Evolutionary conservation across 2,888 invertebrate species (phyloP).

Genomic region (Syrista parreyssii): DNA sequence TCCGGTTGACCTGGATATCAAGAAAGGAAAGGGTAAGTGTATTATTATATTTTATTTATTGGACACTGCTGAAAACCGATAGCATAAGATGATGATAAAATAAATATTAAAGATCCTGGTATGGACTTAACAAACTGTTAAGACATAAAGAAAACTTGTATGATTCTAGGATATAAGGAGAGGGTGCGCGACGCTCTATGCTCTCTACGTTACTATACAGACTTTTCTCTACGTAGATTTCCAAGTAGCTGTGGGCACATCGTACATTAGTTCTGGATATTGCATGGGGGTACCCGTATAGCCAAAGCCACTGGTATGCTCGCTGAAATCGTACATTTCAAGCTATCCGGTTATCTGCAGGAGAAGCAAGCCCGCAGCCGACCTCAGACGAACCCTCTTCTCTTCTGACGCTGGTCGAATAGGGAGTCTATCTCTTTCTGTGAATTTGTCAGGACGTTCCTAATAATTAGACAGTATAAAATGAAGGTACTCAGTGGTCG

Average conservation of each 20-base stretch:
- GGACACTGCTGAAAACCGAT: background rate
- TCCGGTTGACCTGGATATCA: constrained; percentile 56
- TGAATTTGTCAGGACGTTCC: background rate
- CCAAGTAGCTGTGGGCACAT: constrained; percentile 33
- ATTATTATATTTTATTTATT: background rate
- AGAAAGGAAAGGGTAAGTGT: constrained; percentile 36
- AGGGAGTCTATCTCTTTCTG: background rate
- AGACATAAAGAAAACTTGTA: background rate
- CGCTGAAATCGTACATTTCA: constrained; percentile 53
- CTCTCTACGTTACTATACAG: background rate
- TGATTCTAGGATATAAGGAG: constrained; percentile 11
- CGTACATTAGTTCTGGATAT: constrained; percentile 52
- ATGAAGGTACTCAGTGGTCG: background rate
- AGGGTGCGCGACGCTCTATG: constrained; percentile 1
- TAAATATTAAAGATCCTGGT: background rate
- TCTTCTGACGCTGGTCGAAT: background rate
- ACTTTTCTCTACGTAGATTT: background rate
- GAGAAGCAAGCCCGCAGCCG: constrained; percentile 54
- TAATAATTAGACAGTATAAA: background rate
- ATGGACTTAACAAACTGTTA: background rate
- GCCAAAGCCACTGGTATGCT: constrained; percentile 41
- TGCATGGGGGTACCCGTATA: constrained; percentile 61
- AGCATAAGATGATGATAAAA: background rate
- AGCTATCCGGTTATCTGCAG: constrained; percentile 55
- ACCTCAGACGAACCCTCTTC: background rate